These are phyloP conservation scores for Camelus bactrianus DNA, from an alignment of 2,113 vertebrate species.

Conservation along the genomic window DNA sequence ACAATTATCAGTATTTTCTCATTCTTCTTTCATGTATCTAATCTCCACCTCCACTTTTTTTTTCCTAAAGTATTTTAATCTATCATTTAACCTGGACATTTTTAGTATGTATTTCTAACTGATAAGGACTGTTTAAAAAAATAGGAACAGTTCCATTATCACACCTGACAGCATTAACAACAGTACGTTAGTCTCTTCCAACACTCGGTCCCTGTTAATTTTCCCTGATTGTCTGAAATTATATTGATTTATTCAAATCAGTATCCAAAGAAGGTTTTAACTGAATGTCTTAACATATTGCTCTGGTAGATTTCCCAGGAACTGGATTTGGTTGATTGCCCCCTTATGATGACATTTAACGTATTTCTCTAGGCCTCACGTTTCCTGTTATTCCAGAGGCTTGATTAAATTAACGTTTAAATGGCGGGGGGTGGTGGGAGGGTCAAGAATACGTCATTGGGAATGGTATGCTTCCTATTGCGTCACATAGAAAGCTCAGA, in stretches of 20 bases:
- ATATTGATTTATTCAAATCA: neutral
- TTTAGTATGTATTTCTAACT: neutral
- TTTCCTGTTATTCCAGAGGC: neutral
- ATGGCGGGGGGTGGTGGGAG: too few relatives aligned
- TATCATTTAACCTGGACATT: neutral
- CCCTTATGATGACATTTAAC: neutral
- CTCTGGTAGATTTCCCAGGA: neutral
- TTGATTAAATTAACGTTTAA: neutral
- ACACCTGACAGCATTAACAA: neutral
- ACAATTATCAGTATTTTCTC: neutral
- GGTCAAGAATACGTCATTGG: neutral
- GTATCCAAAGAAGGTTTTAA: neutral
- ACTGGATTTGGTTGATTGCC: neutral
- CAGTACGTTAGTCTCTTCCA: neutral
- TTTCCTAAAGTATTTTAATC: neutral
- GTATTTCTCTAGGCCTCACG: neutral
- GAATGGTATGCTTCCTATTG: neutral
- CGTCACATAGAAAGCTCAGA: neutral
- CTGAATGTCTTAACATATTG: neutral
- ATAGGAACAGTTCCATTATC: neutral
- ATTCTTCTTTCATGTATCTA: neutral
- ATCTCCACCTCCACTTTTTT: neutral
- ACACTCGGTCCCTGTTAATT: neutral
- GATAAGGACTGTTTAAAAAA: neutral
- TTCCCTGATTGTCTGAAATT: slow-evolving; percentile 22